Evolutionary conservation across 2,797 vertebrate genomes (phyloP), one percentile per base, ranked within the genome.

Genomic region (Phaenicophaeus curvirostris): DNA sequence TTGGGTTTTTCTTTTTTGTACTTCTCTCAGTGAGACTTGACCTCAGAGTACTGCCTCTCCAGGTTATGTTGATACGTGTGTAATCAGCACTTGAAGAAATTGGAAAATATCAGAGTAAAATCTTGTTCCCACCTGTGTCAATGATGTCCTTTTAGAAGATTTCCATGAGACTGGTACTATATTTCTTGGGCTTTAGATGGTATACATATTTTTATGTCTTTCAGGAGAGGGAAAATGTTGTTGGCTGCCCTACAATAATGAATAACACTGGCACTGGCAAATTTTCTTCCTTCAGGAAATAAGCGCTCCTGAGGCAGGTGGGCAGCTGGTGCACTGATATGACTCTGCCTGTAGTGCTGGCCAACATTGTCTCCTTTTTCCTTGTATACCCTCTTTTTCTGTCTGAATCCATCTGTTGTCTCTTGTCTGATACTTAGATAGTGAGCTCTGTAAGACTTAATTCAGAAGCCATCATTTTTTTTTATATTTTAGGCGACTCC

Each of bases 221-320:
- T 74, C 14, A 55, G 28, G 44, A 86, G n/a, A 19, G 54, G 44
- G 33, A 54, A 58, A 39, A 18, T 6, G 6, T 48, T 6, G 6
- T 48, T 87, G 77, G 69, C 71, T 77, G 31, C 13, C 31, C 13
- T 39, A 39, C 83, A 79, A 4, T 31, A 82, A 37, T 21, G 44
- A 76, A 21, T 79, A 89, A 46, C n/a, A n/a, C 18, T 80, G 53
- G 24, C 44, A 46, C 51, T 41, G 74, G 46, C 77, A 93, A 77
- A 68, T 57, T 85, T 84, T 63, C 48, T 90, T 76, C 67, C 57
- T 81, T 85, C 39, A 66, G 91, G 79, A 91, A 74, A 58, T 35
- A 53, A 89, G 69, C 58, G 3, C 51, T 83, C 54, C 53, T 57
- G 78, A 89, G 93, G 85, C 93, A 87, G 74, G 51, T 4, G 2